A percentile compares a stretch with the other conserved stretches of the same genome.
These are phyloP conservation scores for Tryphoninae sp. DNA, from an alignment of 2,888 invertebrate genomes.

Conservation along the genomic window DNA sequence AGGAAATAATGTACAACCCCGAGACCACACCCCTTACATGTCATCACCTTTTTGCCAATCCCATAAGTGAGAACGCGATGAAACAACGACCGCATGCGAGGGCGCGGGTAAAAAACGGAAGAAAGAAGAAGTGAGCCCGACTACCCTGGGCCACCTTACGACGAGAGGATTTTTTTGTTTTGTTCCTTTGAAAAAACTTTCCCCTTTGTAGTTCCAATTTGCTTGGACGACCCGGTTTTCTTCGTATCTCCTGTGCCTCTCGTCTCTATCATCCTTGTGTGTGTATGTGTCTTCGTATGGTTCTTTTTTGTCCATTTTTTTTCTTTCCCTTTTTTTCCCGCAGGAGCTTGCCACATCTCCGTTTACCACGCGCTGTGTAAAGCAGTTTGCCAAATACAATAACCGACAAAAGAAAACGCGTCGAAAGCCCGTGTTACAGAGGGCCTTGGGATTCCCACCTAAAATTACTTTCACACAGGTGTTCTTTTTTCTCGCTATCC, in stretches of 20 bases:
- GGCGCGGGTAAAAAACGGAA: constrained; percentile 13
- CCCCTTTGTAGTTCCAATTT: constrained; percentile 64
- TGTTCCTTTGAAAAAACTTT: constrained; percentile 54
- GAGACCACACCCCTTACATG: constrained; percentile 6
- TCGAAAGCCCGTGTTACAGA: constrained; percentile 32
- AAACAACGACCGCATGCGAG: constrained; percentile 19
- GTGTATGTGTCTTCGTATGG: constrained; percentile 38
- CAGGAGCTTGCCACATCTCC: constrained; percentile 48
- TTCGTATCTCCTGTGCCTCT: constrained; percentile 58
- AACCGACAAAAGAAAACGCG: constrained; percentile 57
- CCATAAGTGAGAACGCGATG: constrained; percentile 5
- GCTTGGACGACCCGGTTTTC: constrained; percentile 49
- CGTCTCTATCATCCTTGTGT: constrained; percentile 62
- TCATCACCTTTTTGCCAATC: constrained; percentile 26
- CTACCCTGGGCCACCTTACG: neutral
- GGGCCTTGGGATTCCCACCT: constrained; percentile 57
- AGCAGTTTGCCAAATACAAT: constrained; percentile 71
- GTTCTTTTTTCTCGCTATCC: constrained; percentile 43
- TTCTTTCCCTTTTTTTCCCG: constrained; percentile 40
- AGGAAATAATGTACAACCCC: constrained; percentile 19
- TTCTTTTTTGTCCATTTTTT: constrained; percentile 29
- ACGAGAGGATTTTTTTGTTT: constrained; percentile 12
- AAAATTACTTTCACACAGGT: constrained; percentile 63
- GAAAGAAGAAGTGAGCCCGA: constrained; percentile 22
- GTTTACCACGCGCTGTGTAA: constrained; percentile 61